Evolutionary conservation across 2,797 vertebrate genomes (phyloP), one percentile per base, ranked within the genome.

Genomic region (Scolopax bukidnonensis): DNA sequence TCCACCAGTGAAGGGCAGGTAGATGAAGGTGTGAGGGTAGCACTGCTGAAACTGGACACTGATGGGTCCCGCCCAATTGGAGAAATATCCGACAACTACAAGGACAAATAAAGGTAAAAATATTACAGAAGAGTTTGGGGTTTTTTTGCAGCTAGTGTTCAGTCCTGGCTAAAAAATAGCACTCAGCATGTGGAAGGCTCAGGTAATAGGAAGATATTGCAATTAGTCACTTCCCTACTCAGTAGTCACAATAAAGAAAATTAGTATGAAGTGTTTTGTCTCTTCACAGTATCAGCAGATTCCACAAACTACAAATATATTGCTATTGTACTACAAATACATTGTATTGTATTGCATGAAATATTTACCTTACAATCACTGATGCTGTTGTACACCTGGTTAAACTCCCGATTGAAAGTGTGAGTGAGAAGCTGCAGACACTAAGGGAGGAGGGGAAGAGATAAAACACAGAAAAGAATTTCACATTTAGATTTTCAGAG

Each of bases 381-480:
- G 98, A 99, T 98, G 97, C 99, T 99, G 98, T 98, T 98, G 90
- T 99, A 99, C 92, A 99, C 98, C 95, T 99, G 99, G 98, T 98
- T 99, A 95, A 99, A 99, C 40, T 99, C 99, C 56, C 98, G 98
- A 97, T 99, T 99, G 98, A 99, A 99, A 54, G 99, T 99, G 96
- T 99, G 99, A 65, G 99, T 99, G 90, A 99, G 98, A 90, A 99
- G 99, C 69, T 98, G 99, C 97, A 99, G 98, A 98, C 99, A 99
- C 99, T 99, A 32, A 59, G 93, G 89, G 5, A 17, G 23, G 32
- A 13, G 5, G 3, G 15, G 43, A 73, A 83, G 67, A 68, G 91
- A 90, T 17, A 4, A 78, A 32, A 81, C 9, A 65, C 4, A 79
- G 12, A 85, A n/a, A 45, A 90, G 5, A 24, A 54, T 45, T 83